These are phyloP conservation scores for Pasiphila rectangulata DNA, from an alignment of 2,888 invertebrate genomes.

Conservation along the genomic window DNA sequence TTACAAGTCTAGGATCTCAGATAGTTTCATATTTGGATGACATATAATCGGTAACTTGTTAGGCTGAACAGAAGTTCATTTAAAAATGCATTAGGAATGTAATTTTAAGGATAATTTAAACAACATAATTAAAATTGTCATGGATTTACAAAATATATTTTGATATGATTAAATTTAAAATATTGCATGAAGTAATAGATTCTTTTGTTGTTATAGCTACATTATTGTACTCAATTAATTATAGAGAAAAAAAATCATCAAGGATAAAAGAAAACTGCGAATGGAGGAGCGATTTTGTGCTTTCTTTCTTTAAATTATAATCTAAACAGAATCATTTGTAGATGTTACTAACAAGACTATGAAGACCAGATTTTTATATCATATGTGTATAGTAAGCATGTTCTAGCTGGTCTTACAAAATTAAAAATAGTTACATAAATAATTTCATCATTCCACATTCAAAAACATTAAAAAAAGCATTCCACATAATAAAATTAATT, in stretches of 20 bases:
- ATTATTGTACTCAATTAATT: conserved; percentile 23
- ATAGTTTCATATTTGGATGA: conserved; percentile 27
- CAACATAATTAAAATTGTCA: conserved; percentile 36
- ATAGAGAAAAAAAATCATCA: conserved; percentile 13
- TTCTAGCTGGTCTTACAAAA: background rate
- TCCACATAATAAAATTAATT: conserved; percentile 13
- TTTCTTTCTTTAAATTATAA: conserved; percentile 14
- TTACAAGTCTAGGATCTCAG: conserved; percentile 42
- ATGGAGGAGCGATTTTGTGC: conserved; percentile 42
- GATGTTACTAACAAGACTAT: background rate
- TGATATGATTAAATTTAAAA: conserved; percentile 35
- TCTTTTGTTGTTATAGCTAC: conserved; percentile 33
- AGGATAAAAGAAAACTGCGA: conserved; percentile 31
- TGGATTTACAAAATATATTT: conserved; percentile 31
- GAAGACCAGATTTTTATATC: background rate
- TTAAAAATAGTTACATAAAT: conserved; percentile 7
- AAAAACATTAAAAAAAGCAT: conserved; percentile 12
- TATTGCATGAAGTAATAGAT: conserved; percentile 26
- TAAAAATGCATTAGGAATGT: conserved; percentile 36
- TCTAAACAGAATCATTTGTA: no score
- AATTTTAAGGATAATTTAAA: conserved; percentile 13
- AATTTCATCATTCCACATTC: conserved; percentile 21
- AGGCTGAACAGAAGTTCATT: conserved; percentile 7
- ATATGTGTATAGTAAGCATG: no score
- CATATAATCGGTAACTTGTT: conserved; percentile 25